These are phyloP conservation scores for Thyatira batis DNA, from an alignment of 2,888 invertebrate species.

Conservation along the genomic window DNA sequence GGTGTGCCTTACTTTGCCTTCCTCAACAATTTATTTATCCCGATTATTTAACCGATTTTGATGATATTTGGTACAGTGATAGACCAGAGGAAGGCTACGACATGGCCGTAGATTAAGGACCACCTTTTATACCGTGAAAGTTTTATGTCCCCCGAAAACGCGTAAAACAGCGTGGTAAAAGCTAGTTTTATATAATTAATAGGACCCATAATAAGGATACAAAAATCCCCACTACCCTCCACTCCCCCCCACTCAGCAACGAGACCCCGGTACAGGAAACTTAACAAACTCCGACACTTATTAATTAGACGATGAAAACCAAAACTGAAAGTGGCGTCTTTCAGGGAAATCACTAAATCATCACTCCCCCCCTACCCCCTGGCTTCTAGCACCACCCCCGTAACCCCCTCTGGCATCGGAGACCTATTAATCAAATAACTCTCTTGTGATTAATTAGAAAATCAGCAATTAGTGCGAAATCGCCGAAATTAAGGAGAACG, in stretches of 20 bases:
- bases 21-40: too few species aligned
- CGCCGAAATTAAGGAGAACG: slow-evolving; percentile 52
- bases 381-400: slow-evolving; percentile 10
- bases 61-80: too few species aligned
- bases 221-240: neutral
- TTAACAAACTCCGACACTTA: slow-evolving; percentile 52
- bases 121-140: too few species aligned
- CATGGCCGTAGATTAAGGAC: too few species aligned
- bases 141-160: too few species aligned
- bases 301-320: slow-evolving; percentile 63
- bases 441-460: slow-evolving; percentile 78
- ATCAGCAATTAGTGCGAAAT: slow-evolving; percentile 74
- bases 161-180: neutral
- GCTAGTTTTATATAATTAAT: neutral
- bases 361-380: slow-evolving; percentile 30
- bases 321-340: slow-evolving; percentile 43
- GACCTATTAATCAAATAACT: slow-evolving; percentile 78
- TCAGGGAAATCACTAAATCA: slow-evolving; percentile 61
- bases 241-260: neutral
- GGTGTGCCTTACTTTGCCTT: too few species aligned
- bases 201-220: neutral
- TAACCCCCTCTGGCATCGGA: slow-evolving; percentile 39
- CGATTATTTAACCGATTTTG: too few species aligned
- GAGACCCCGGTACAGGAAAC: slow-evolving; percentile 11
- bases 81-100: too few species aligned